Conservation (phyloP, 2,888 invertebrate species). For the Drosophila peninsularis region DNA sequence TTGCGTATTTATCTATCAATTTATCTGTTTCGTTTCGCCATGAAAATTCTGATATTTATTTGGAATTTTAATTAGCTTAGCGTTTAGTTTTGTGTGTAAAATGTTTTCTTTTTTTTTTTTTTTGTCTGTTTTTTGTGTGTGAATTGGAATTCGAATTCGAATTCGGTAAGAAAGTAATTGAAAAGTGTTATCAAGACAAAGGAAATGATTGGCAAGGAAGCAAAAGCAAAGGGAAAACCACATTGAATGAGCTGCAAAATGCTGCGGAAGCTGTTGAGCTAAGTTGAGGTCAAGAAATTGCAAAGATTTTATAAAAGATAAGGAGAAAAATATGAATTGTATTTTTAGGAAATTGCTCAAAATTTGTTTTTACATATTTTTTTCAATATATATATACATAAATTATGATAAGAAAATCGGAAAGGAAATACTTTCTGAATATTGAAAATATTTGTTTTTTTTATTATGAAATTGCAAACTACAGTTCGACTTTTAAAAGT, state of each 20-base stretch:
- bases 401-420: too few species aligned
- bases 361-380: too few species aligned
- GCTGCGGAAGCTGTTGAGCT: neutral
- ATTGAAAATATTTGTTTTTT: too few species aligned
- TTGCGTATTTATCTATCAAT: constrained; percentile 41
- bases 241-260: constrained; percentile 43
- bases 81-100: constrained; percentile 31
- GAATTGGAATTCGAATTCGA: constrained; percentile 2
- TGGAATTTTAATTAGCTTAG: constrained; percentile 27
- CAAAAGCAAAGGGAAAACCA: constrained; percentile 2
- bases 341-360: too few species aligned
- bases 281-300: neutral
- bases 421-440: too few species aligned
- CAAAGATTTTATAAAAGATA: neutral
- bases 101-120: constrained; percentile 42
- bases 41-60: constrained; percentile 18
- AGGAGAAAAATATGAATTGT: neutral
- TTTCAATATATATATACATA: too few species aligned
- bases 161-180: neutral
- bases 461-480: too few species aligned
- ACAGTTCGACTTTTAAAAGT: neutral
- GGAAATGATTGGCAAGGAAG: constrained; percentile 17
- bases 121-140: constrained; percentile 27
- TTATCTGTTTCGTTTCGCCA: constrained; percentile 30
- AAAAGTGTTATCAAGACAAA: neutral